These are phyloP conservation scores for Diabrotica undecimpunctata DNA, from an alignment of 1,140 invertebrate species.

Conservation along the genomic window DNA sequence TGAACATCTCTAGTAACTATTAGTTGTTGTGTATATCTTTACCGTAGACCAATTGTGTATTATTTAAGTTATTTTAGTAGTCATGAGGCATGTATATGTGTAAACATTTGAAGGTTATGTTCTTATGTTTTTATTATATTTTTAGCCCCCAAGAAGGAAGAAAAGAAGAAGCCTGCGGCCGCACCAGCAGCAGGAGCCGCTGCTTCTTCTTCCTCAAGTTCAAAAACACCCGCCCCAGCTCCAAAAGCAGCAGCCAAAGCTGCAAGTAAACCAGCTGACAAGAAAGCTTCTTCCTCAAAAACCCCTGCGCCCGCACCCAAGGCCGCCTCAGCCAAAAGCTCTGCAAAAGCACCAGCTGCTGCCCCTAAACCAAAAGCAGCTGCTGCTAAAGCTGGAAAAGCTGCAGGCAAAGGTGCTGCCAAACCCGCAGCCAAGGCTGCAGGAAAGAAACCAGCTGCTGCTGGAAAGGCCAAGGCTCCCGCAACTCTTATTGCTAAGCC, in stretches of 20 bases:
- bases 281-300: constrained; percentile 30
- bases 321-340: constrained; percentile 45
- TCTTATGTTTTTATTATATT: constrained; percentile 23
- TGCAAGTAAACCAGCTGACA: constrained; percentile 47
- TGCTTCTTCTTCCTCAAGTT: constrained; percentile 36
- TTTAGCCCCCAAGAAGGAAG: constrained; percentile 54
- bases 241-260: constrained; percentile 52
- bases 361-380: constrained; percentile 31
- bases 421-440: constrained; percentile 45
- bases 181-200: constrained; percentile 48
- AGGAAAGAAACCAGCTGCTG: constrained; percentile 48
- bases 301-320: constrained; percentile 35
- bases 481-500: constrained; percentile 53
- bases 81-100: too few relatives aligned
- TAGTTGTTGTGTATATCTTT: too few relatives aligned
- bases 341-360: constrained; percentile 10
- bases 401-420: constrained; percentile 30
- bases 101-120: constrained; percentile 27
- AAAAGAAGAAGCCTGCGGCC: constrained; percentile 57
- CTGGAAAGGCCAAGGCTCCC: constrained; percentile 45
- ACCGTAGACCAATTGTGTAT: too few relatives aligned
- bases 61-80: too few relatives aligned
- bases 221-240: constrained; percentile 35
- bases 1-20: background rate
- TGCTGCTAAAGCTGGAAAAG: constrained; percentile 33